Evolutionary conservation across 2,797 vertebrate species (phyloP).

Genomic region (Sebastes itinus): DNA sequence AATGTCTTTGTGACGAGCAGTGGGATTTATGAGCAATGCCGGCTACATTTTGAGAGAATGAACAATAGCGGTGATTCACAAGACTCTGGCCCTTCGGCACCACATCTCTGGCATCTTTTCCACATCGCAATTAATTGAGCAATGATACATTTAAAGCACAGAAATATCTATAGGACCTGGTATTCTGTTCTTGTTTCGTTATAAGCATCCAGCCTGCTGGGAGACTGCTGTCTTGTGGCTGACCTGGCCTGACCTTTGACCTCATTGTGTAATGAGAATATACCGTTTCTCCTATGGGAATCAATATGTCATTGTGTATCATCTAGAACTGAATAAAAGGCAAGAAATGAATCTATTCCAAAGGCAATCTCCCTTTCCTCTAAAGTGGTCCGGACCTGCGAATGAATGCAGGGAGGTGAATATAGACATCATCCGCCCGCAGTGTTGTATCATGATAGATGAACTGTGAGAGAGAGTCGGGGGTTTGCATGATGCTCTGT

Average conservation of each 20-base stretch:
- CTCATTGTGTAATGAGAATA: background rate
- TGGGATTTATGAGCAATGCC: background rate
- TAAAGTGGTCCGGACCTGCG: background rate
- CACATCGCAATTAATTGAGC: background rate
- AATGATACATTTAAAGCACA: background rate
- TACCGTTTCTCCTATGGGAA: background rate
- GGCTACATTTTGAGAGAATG: background rate
- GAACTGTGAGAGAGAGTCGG: background rate
- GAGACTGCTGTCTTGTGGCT: background rate
- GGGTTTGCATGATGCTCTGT: background rate
- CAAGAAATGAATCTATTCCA: background rate
- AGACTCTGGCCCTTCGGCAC: background rate
- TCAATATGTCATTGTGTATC: background rate
- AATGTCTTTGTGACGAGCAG: background rate
- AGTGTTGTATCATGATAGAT: slow-evolving; percentile 31
- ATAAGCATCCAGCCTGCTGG: background rate
- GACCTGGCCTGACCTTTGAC: slow-evolving; percentile 1
- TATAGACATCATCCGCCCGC: background rate
- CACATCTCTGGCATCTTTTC: background rate
- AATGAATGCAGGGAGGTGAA: background rate
- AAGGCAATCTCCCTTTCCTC: background rate
- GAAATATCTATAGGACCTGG: background rate
- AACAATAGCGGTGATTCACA: background rate
- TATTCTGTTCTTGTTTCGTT: background rate
- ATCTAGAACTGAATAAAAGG: background rate